Evolutionary conservation across 1,140 invertebrate genomes (phyloP).

Genomic region (Thrips palmi): DNA sequence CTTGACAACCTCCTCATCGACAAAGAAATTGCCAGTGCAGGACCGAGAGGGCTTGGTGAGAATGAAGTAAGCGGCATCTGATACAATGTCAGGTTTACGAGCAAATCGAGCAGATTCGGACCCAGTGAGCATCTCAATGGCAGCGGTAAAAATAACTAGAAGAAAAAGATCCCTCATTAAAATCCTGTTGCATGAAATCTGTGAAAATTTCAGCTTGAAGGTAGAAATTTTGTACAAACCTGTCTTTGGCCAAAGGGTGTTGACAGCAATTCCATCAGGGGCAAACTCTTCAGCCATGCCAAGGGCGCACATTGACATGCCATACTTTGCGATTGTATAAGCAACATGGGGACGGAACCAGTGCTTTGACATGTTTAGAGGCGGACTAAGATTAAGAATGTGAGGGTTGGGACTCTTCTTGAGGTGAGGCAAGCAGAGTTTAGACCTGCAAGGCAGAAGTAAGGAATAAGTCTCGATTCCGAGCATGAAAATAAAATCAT

Average conservation of each 20-base stretch:
- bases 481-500: conserved; percentile 3
- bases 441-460: conserved; percentile 43
- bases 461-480: conserved; percentile 1
- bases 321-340: conserved; percentile 97
- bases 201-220: background rate
- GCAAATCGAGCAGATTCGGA: conserved; percentile 26
- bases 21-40: conserved; percentile 77
- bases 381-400: conserved; percentile 91
- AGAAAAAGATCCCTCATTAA: no score
- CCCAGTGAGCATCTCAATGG: conserved; percentile 86
- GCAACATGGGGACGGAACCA: conserved; percentile 89
- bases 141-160: conserved; percentile 82
- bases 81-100: conserved; percentile 83
- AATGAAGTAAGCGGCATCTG: conserved; percentile 87
- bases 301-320: conserved; percentile 97
- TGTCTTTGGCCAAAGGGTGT: conserved; percentile 92
- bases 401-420: conserved; percentile 81
- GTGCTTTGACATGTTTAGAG: conserved; percentile 68
- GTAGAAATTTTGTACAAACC: no score
- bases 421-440: conserved; percentile 78
- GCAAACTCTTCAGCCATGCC: conserved; percentile 91
- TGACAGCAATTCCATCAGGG: conserved; percentile 71
- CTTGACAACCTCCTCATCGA: conserved; percentile 82
- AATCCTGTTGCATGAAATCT: background rate
- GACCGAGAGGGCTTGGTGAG: conserved; percentile 56